Evolutionary conservation across 2,888 invertebrate genomes (phyloP).

Genomic region (Sinotaia quadrata): DNA sequence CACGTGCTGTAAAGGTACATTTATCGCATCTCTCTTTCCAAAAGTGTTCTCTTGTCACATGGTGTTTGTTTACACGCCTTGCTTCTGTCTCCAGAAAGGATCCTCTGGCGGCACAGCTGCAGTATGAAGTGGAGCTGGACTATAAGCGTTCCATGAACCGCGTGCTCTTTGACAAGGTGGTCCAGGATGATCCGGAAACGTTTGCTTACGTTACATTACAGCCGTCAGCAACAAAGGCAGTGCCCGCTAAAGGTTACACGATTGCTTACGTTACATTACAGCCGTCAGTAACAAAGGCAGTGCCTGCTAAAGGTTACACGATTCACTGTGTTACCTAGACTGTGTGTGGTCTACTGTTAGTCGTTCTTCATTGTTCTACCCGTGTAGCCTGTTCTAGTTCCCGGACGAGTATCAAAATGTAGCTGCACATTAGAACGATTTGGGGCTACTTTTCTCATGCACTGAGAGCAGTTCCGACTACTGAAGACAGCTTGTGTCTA

Average conservation of each 20-base stretch:
- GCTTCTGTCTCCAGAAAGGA: not conserved
- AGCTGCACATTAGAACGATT: too few relatives aligned
- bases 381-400: too few relatives aligned
- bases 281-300: constrained; percentile 40
- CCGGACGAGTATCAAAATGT: too few relatives aligned
- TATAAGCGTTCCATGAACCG: constrained; percentile 72
- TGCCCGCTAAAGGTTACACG: constrained; percentile 64
- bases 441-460: too few relatives aligned
- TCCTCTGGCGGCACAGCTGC: constrained; percentile 43
- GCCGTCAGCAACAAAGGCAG: constrained; percentile 40
- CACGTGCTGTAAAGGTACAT: too few relatives aligned
- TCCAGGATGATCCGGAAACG: constrained; percentile 65
- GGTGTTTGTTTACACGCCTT: not conserved
- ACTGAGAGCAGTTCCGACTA: too few relatives aligned
- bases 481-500: too few relatives aligned
- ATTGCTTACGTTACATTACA: constrained; percentile 72
- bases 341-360: too few relatives aligned
- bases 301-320: constrained; percentile 64
- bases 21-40: too few relatives aligned
- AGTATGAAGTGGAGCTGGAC: constrained; percentile 72
- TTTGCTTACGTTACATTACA: constrained; percentile 72
- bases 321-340: constrained; percentile 72
- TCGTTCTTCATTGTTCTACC: too few relatives aligned
- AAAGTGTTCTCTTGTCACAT: too few relatives aligned
- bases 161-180: constrained; percentile 71